Base-by-base conservation (phyloP, 2,888 invertebrate species). In the Melanotus villosus region DNA sequence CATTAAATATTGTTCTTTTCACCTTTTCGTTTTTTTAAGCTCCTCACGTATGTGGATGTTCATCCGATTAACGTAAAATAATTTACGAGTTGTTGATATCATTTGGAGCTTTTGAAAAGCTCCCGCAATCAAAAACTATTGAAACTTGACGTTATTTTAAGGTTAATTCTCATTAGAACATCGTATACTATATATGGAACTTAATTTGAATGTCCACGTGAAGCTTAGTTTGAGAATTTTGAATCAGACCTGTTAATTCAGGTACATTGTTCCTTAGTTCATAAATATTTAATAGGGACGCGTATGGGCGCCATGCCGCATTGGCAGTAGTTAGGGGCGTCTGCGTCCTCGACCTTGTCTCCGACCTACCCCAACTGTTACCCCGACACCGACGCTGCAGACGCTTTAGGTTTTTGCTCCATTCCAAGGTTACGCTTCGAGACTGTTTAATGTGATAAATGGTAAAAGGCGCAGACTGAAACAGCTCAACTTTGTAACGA, bases 321-420 rank as follows among this genome's bases (percentile, higher is more conserved):
- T 47, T 58, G 59, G 62, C 62, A 62, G 62, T 62, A 52, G 47
- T 62, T 62, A 58, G 57, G 70, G 72, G 62, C 75, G 77, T 76
- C 76, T 74, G 71, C 72, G 75, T 72, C 75, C 76, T 74, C 74
- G 77, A 73, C 77, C 76, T 77, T 78, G 76, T 75, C 74, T 75
- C 74, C 73, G 76, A 77, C 76, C 78, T 78, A 74, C 76, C 75
- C 63, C 75, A 76, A 77, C 73, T 73, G 70, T 68, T 73, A 72
- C 67, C 72, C 63, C 72, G 68, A 57, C 65, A 64, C 45, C 64
- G 68, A 58, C 59, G 59, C 64, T 57, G 38, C 57, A 62, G 67
- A 68, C 67, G 67, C 67, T 58, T 50, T 30, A 30, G 45, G 57
- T 57, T 68, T 68, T 68, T 68, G 63, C 54, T 60, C 50, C 59